Conservation (phyloP, 2,888 invertebrate species). For the Gonocerus acuteangulatus region DNA sequence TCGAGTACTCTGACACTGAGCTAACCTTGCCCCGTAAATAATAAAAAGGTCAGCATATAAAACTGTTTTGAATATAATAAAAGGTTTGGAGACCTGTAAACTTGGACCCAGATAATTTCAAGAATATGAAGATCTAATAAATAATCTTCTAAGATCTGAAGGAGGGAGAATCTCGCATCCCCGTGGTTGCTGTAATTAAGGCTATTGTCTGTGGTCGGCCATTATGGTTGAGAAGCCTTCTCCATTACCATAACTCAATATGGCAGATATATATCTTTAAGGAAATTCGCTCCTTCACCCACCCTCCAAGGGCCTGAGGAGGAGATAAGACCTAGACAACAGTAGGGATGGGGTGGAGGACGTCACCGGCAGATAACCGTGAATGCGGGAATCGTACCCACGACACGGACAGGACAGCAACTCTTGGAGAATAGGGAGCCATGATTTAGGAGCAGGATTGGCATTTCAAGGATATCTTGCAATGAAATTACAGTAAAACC, state of each 20-base stretch:
- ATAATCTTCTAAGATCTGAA: background rate
- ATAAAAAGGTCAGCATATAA: too few relatives aligned
- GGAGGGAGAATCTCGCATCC: background rate
- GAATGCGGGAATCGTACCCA: background rate
- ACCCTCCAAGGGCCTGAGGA: background rate
- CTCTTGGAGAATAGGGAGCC: too few relatives aligned
- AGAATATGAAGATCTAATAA: too few relatives aligned
- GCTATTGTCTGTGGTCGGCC: background rate
- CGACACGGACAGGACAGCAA: too few relatives aligned
- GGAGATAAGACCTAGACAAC: background rate
- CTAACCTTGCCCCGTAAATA: too few relatives aligned
- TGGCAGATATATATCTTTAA: constrained; percentile 14
- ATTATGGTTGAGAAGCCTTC: background rate
- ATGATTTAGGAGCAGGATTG: background rate
- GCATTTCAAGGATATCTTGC: too few relatives aligned
- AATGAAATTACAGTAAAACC: too few relatives aligned
- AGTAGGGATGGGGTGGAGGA: background rate
- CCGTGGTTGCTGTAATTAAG: background rate
- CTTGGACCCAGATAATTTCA: too few relatives aligned
- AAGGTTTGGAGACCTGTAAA: too few relatives aligned
- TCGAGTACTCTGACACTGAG: too few relatives aligned
- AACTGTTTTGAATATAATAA: too few relatives aligned
- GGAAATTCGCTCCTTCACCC: background rate
- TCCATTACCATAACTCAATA: constrained; percentile 19
- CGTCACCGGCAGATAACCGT: background rate